Base-by-base conservation (phyloP, 2,113 vertebrate genomes). In the Hystrix brachyura region DNA sequence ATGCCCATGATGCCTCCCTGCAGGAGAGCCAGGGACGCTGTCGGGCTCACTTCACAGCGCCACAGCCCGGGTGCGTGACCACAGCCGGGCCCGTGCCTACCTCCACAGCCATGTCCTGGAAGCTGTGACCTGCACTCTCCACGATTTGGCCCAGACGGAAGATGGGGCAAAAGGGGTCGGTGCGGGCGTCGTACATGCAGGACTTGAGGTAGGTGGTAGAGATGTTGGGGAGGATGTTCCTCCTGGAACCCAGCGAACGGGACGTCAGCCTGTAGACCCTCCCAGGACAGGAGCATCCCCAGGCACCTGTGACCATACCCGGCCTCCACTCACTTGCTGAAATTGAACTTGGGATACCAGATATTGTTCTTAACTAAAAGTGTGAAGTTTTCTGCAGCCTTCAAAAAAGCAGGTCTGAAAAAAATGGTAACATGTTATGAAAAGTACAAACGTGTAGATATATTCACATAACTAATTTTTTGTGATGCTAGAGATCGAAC, bases 321-420 rank as follows among this genome's bases (percentile, higher is more conserved):
- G 14, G 43, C 38, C 55, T 0, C 11, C 93, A 98, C 98, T 98
- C 98, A 99, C 99, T 99, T 99, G 98, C 98, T 99, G 98, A 99
- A 98, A 82, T 99, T 99, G 98, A 99, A 99, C 94, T 99, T 99
- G 21, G 98, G 99, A 84, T 99, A 99, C 96, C 98, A 99, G 96
- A 99, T 98, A 97, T 99, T 99, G 98, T 99, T 99, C 98, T 99
- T 99, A 78, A 99, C 99, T 89, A 99, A 94, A 92, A 99, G 98
- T 0, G 99, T 99, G 97, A 99, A 99, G 98, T 99, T 99, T 97
- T 99, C 99, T 69, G 99, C 99, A 92, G 95, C 98, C 95, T 94
- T 97, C 94, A 99, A 97, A 85, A 99, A 95, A 0, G 99, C 99
- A 79, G 98, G 99, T 48, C 99, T 99, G 96, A 25, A 82, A 64